Evolutionary conservation across 2,888 invertebrate species (phyloP), one percentile per base, ranked within the genome.

Genomic region (Sipha maydis): DNA sequence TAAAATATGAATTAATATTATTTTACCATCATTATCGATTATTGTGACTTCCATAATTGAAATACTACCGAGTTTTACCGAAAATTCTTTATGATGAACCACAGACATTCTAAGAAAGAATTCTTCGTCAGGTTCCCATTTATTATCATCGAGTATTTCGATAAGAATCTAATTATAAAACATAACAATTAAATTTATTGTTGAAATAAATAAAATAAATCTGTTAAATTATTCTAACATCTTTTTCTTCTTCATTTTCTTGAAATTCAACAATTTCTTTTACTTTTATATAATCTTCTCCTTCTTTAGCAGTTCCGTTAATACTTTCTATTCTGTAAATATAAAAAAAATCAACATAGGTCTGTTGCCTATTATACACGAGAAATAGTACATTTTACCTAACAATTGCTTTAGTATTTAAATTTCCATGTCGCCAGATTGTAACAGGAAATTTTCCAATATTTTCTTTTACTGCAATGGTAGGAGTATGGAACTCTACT

Each of bases 91-190:
- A 77, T 91, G 91, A 83, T 91, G 90, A 7, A 92, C 89, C 54
- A 92, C 89, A 7, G 92, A 92, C 83, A 94, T 91, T 90, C 94
- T 93, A 38, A 94, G 92, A 91, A 93, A 94, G 91, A 94, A 94
- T 90, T 93, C 93, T 91, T 94, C 94, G 91, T 94, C 93, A 0
- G 94, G 93, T 91, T 94, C 93, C 94, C 94, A 94, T 89, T 93
- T 93, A 89, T 93, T 93, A 90, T 94, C 94, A 89, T 93, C 93
- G 17, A 94, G 91, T 89, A 94, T 93, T 90, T 93, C 92, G 3
- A 94, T 92, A 48, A 91, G 91, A 21, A 93, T 90, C 92, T 92
- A 89, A 14, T 77, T n/a, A 61, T 21, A 69, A 34, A 82, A 76
- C 84, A 78, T 61, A 31, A 69, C n/a, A 67, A 25, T 2, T 21